Evolutionary conservation across 2,797 vertebrate genomes (phyloP), one percentile per base, ranked within the genome.

Genomic region (Selene dorsalis): DNA sequence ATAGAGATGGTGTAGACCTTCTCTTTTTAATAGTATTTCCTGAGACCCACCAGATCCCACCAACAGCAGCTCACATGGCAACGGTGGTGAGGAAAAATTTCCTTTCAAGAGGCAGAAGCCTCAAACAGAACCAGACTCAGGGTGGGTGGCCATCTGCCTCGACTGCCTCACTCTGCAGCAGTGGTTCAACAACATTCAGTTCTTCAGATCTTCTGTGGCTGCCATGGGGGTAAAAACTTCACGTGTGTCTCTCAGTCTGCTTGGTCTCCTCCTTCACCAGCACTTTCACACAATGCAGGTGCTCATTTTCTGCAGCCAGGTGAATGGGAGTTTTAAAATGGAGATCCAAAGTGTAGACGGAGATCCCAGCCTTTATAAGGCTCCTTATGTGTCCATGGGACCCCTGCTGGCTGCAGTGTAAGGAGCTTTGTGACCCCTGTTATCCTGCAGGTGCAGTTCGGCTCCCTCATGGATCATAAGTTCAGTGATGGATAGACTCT

Each of bases 361-460:
- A 83, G 13, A 94, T 90, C 13, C 92, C 94, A 0, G 83, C 77
- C 24, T 0, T 84, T 22, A 93, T 62, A 13, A 96, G 91, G 9
- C 41, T 74, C 79, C 72, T 69, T 2, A 83, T 39, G 89, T 86
- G 0, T 85, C 71, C 0, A 64, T 48, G 0, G 94, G 91, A 35
- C 94, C 94, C 47, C 84, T 92, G 75, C 88, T 92, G 55, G 95
- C 92, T 35, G 95, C 94, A 32, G 82, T 91, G 77, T 96, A 95
- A 72, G 96, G 88, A 43, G 94, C 87, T 47, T 93, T 95, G 67
- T 82, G 92, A 35, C 92, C 92, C 12, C 90, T 84, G 6, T 59
- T 56, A 58, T 96, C 94, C 75, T 82, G 94, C 22, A 84, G 65
- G 18, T 95, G 92, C 52, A 85, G 10, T 79, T 90, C 89, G 63